A percentile compares a stretch with the other conserved stretches of the same genome.
Evolutionary conservation across 2,797 vertebrate genomes (phyloP).

Genomic region (Epinephelus coioides): DNA sequence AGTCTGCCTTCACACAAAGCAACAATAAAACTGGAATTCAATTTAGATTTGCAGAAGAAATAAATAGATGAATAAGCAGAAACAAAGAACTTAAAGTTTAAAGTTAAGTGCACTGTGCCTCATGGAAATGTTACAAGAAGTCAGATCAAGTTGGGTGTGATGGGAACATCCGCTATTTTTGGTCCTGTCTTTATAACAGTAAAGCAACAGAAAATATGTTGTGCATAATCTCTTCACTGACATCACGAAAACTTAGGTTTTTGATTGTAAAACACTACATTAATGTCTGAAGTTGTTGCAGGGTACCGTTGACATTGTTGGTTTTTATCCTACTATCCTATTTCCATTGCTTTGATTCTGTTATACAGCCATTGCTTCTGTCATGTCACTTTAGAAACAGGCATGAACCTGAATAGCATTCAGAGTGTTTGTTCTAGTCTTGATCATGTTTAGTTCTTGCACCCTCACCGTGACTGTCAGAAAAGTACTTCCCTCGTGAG

Average conservation of each 20-base stretch:
- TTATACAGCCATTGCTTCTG: neutral
- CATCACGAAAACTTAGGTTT: neutral
- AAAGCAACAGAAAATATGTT: no score
- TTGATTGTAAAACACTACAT: neutral
- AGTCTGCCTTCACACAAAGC: no score
- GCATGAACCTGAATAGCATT: no score
- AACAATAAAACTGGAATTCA: no score
- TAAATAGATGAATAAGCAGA: no score
- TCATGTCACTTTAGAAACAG: neutral
- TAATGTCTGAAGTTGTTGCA: neutral
- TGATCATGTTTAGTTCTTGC: neutral
- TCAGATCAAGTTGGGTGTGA: no score
- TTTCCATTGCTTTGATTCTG: neutral
- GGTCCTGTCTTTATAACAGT: no score
- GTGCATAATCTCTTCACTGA: neutral
- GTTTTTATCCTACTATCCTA: neutral
- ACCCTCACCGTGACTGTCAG: neutral
- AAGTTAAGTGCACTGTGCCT: no score
- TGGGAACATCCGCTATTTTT: no score
- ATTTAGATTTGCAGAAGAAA: no score
- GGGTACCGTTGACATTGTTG: neutral
- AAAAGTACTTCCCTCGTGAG: neutral
- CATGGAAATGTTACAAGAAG: no score
- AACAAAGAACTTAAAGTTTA: no score
- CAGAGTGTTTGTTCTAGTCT: neutral